Evolutionary conservation across 2,888 invertebrate genomes (phyloP).

Genomic region (Vanessa cardui): DNA sequence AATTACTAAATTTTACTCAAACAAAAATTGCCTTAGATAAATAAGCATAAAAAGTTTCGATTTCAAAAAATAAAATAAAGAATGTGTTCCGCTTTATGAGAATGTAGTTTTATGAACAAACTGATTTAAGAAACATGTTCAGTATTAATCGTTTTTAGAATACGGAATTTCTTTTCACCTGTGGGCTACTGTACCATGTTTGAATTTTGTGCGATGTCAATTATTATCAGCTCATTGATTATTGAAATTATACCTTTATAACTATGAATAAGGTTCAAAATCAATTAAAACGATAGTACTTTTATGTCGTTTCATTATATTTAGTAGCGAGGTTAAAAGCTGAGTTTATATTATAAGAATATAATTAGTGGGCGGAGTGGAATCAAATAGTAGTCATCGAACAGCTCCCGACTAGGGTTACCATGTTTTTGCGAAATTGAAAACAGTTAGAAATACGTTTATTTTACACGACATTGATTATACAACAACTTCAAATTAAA

Average conservation of each 20-base stretch:
- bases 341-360: constrained; percentile 80
- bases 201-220: constrained; percentile 45
- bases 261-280: not conserved
- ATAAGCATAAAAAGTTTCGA: no score
- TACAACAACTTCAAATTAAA: no score
- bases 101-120: constrained; percentile 29
- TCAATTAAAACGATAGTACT: not conserved
- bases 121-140: constrained; percentile 45
- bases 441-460: no score
- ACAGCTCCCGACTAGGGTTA: constrained; percentile 26
- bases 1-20: no score
- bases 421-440: not conserved
- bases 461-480: no score
- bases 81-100: constrained; percentile 14
- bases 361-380: constrained; percentile 82
- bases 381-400: constrained; percentile 46
- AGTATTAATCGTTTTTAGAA: constrained; percentile 46
- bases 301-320: constrained; percentile 40
- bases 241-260: constrained; percentile 14
- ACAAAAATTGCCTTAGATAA: no score
- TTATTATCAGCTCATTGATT: constrained; percentile 32
- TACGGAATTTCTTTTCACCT: constrained; percentile 42
- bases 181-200: constrained; percentile 59
- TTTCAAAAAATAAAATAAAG: not conserved
- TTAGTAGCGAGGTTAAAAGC: constrained; percentile 62